Evolutionary conservation across 2,113 vertebrate species (phyloP).

Genomic region (Apus apus): DNA sequence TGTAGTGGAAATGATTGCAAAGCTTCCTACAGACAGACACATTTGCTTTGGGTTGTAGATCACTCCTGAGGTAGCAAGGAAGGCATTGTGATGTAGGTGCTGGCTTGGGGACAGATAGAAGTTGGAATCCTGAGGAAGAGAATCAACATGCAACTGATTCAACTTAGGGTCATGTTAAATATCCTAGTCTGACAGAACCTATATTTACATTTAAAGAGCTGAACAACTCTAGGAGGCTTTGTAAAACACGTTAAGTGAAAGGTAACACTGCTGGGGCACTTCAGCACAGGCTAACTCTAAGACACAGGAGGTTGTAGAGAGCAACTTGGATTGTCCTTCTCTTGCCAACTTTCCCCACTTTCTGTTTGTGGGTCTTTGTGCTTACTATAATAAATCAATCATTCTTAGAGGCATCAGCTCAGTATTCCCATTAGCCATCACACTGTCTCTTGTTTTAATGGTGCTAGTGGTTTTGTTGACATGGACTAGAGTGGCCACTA

Average conservation of each 20-base stretch:
- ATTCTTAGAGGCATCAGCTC: not conserved
- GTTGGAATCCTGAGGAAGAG: not conserved
- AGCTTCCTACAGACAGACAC: not conserved
- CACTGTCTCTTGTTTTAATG: not conserved
- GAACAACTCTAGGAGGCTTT: not conserved
- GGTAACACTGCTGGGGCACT: not conserved
- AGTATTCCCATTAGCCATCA: not conserved
- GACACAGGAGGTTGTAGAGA: not conserved
- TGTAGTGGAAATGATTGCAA: not conserved
- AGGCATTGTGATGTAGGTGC: not conserved
- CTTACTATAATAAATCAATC: not conserved
- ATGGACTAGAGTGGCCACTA: not conserved
- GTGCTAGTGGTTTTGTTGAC: not conserved
- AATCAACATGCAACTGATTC: not conserved
- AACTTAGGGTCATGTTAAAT: not conserved
- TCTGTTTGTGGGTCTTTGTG: not conserved
- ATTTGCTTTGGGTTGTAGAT: not conserved
- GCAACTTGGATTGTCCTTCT: not conserved
- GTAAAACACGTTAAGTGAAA: not conserved
- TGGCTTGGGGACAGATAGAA: not conserved
- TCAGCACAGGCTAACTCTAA: not conserved
- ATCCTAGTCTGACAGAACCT: not conserved
- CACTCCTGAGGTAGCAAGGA: not conserved
- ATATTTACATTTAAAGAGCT: not conserved
- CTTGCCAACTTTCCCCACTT: not conserved